Base-by-base conservation (phyloP, 2,113 vertebrate genomes). In the Condylura cristata region DNA sequence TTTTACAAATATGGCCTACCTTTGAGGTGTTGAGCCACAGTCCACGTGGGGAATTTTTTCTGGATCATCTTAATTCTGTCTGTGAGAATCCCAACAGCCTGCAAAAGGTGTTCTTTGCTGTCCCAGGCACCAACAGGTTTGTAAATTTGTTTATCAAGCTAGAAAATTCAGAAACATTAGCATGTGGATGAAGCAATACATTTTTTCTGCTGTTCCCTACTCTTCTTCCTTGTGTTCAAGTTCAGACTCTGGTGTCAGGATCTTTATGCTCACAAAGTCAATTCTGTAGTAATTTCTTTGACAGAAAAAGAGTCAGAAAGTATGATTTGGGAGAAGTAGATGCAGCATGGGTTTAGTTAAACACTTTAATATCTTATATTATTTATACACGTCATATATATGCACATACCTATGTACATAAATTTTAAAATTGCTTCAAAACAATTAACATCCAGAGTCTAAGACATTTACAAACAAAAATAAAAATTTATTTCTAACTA, bases 141-240 rank as follows among this genome's bases (percentile, higher is more conserved):
- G 90, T 98, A 96, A 0, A 32, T 74, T 0, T 56, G 97, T 96
- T 97, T 98, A 97, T 99, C 98, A 82, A 99, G 96, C 98, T 99
- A 86, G 68, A 96, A 97, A 86, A 95, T 78, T 22, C 58, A 88
- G 60, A 90, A 60, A 56, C 14, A 13, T 94, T 41, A 95, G 75
- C 11, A 17, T 85, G 41, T 82, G 39, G 41, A 68, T 41, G 44
- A 86, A 37, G 44, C 32, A 63, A 28, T 26, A 48, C 10, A 5
- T 24, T 92, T 91, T 87, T 86, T 85, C 61, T 86, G 51, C 37
- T 60, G 5, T 72, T 78, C 28, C 18, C 34, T 37, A 28, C 26
- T 76, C 89, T 51, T 61, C 41, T 6, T 41, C 37, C 1, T 75
- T 46, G 7, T 41, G 24, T 66, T 81, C 30, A 58, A 85, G n/a